Percentiles rank a stretch among this genome's conserved stretches.
phyloP scores from a whole-genome alignment of 2,888 invertebrate species.

The Exocentrus adspersus region DNA sequence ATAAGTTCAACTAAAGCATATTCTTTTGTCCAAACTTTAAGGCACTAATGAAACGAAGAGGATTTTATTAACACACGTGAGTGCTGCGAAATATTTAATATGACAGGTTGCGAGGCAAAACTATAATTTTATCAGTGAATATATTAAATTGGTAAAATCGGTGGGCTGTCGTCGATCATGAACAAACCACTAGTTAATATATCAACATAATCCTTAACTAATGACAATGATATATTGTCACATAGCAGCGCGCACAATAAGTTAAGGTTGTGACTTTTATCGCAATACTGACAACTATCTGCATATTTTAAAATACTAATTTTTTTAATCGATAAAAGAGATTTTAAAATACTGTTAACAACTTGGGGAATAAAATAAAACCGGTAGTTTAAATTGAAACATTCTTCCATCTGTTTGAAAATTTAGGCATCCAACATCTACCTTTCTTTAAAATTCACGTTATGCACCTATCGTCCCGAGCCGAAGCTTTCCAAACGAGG shows the following conservation, averaged over 20 bases:
- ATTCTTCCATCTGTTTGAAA: too few relatives aligned
- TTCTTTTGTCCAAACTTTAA: too few relatives aligned
- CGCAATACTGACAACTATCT: background rate
- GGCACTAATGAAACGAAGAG: too few relatives aligned
- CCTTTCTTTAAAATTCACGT: background rate
- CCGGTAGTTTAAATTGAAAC: too few relatives aligned
- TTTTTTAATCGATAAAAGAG: too few relatives aligned
- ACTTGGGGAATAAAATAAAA: too few relatives aligned
- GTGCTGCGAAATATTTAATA: background rate
- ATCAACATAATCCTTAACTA: background rate
- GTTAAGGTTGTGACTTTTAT: background rate
- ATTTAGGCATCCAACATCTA: too few relatives aligned
- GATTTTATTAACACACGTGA: too few relatives aligned
- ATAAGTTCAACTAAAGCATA: too few relatives aligned
- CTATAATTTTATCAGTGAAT: background rate
- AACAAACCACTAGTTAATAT: background rate
- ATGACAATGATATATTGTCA: background rate
- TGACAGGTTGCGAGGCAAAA: background rate
- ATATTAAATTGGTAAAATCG: background rate
- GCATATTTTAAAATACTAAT: background rate
- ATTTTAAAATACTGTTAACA: too few relatives aligned
- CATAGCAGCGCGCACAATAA: background rate
- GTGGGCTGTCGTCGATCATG: background rate
- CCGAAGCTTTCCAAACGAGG: conserved; percentile 7
- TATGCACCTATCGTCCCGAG: conserved; percentile 12